A percentile compares a stretch with the other conserved stretches of the same genome.
phyloP scores from a whole-genome alignment of 2,888 invertebrate genomes.

The Dioctria linearis region DNA sequence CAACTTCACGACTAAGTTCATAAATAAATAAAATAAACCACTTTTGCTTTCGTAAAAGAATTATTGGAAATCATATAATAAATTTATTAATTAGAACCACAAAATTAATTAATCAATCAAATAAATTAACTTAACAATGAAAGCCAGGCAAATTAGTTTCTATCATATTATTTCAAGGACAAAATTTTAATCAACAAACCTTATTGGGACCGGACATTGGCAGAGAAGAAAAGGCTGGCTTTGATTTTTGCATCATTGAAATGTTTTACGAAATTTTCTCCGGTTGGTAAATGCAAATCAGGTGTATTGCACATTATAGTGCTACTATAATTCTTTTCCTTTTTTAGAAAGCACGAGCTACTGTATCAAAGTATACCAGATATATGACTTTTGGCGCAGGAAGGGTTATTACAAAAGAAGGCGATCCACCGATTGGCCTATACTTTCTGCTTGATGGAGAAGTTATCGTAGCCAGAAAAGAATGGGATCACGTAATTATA shows the following conservation, averaged over 20 bases:
- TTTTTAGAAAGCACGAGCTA: slow-evolving; percentile 71
- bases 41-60: no score
- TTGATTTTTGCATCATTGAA: neutral
- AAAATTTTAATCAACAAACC: neutral
- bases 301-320: neutral
- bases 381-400: slow-evolving; percentile 76
- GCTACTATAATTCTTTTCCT: neutral
- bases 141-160: no score
- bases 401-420: slow-evolving; percentile 76
- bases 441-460: slow-evolving; percentile 79
- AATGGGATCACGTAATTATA: slow-evolving; percentile 64
- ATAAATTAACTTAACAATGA: no score
- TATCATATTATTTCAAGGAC: slow-evolving; percentile 51
- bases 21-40: no score
- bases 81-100: no score
- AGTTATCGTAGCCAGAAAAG: slow-evolving; percentile 65
- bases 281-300: neutral
- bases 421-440: slow-evolving; percentile 75
- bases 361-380: slow-evolving; percentile 75
- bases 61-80: no score
- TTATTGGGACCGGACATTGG: neutral
- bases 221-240: neutral
- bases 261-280: slow-evolving; percentile 2
- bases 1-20: no score
- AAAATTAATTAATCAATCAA: no score